phyloP scores from a whole-genome alignment of 2,888 invertebrate genomes.

The Zhuqinia jingwanae region DNA sequence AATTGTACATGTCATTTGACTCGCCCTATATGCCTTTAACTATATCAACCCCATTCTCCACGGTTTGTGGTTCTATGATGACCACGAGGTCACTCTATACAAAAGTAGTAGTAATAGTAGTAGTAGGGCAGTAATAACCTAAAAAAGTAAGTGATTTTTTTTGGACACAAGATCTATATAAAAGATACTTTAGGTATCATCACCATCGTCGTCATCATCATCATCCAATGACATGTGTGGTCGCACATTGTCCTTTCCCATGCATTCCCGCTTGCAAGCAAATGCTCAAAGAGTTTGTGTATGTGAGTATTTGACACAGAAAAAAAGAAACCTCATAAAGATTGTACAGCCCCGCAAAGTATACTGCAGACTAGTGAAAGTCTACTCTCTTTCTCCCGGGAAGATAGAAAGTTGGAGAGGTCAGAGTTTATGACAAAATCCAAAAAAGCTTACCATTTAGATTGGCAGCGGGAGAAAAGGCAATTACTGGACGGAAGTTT shows the following conservation, averaged over 20 bases:
- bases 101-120: too few species aligned
- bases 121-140: neutral
- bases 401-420: constrained; percentile 50
- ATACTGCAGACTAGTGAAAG: too few species aligned
- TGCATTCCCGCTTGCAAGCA: too few species aligned
- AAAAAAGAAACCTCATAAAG: constrained; percentile 42
- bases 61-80: neutral
- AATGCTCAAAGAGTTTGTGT: too few species aligned
- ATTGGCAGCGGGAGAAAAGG: constrained; percentile 79
- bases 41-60: neutral
- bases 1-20: neutral
- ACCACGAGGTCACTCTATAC: constrained; percentile 16
- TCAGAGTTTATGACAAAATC: constrained; percentile 66
- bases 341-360: constrained; percentile 28
- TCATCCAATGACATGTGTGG: constrained; percentile 40
- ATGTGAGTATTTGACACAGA: neutral
- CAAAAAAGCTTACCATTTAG: constrained; percentile 77
- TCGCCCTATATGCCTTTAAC: neutral
- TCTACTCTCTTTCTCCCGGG: neutral
- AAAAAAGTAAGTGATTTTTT: constrained; percentile 13
- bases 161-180: constrained; percentile 27
- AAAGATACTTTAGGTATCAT: constrained; percentile 23
- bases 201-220: too few species aligned
- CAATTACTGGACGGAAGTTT: constrained; percentile 78
- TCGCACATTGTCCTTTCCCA: too few species aligned